Evolutionary conservation across 2,113 vertebrate species (phyloP), one percentile per base, ranked within the genome.

Genomic region (Halichoeres trimaculatus): DNA sequence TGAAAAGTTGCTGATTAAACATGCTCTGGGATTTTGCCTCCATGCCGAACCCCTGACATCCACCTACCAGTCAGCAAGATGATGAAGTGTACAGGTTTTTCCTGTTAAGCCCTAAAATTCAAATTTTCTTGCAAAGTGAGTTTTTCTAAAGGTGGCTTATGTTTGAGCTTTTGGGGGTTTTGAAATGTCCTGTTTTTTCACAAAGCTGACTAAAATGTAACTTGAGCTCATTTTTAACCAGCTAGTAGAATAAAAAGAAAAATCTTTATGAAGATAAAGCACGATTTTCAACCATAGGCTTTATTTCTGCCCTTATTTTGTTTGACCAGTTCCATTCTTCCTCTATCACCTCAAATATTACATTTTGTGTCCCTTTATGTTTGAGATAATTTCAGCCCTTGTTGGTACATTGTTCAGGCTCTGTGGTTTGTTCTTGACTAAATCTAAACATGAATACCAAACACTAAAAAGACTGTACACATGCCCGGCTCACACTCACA

Each of bases 241-340:
- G 12, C n/a, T 38, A 2, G 14, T 51, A 73, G 34, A 58, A 55
- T 60, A 2, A 20, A 69, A 43, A 57, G 17, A 5, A 10, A 26
- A 45, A 12, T 11, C 8, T 22, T 8, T 47, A 2, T 47, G 5
- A 59, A 68, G 74, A 81, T 85, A 83, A 69, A 81, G 67, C 64
- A 81, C 24, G 53, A 11, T 38, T 53, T 7, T n/a, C 20, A 8
- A 71, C 38, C 59, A 62, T 23, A 22, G 17, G 23, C 2, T n/a
- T 56, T 76, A 52, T 57, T 67, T 81, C n/a, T 26, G 4, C 13
- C n/a, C 2, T 10, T 67, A 12, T 69, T 48, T 70, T 51, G 4
- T n/a, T 45, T 24, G 23, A 22, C 24, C 17, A 38, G 55, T 36
- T 0, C 38, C 2, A 40, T 60, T 17, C 12, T 41, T 30, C 43